Evolutionary conservation across 64 coral and sea anemone genomes (phyloP), one percentile per base, ranked within the genome.

Genomic region (Orbicella faveolata): DNA sequence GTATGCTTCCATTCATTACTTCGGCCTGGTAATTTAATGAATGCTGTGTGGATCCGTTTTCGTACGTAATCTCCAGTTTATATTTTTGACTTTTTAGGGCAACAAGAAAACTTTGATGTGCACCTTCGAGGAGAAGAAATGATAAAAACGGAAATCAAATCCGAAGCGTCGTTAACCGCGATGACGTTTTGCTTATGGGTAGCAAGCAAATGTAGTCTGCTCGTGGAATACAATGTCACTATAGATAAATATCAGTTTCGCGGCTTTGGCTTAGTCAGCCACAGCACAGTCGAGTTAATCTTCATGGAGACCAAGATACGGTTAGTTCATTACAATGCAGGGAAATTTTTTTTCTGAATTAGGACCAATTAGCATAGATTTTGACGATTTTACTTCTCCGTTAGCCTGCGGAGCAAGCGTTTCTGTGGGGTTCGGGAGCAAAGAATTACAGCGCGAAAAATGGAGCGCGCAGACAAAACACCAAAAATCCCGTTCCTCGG

Each of bases 111-210:
- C 17, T 51, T 78, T 17, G 75, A 51, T 15, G 7, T 48, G 19
- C 37, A 21, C 23, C 19, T 78, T 44, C 75, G 75, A 52, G 17
- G 15, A 23, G 75, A 9, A 53, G 41, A 78, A 16, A 51, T 51
- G 41, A 44, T 44, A n/a, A 3, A 52, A 10, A 52, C 7, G 17
- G 75, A 48, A 11, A 23, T 78, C 4, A 52, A 39, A 19, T 52
- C 51, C 17, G 36, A 4, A 9, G 37, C 36, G 1, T 20, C 44
- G 5, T 52, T 78, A 18, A 52, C 35, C 10, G 36, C 75, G 41
- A 78, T 78, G 75, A 51, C 75, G 4, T 78, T 78, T 51, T 78
- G 75, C 11, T 52, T 78, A 78, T 78, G 75, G 75, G 37, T 78
- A 52, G 75, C 75, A 23, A 78, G 16, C 39, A 78, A 52, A 39